These are phyloP conservation scores for Nestor notabilis DNA, from an alignment of 2,113 vertebrate species.

Conservation along the genomic window DNA sequence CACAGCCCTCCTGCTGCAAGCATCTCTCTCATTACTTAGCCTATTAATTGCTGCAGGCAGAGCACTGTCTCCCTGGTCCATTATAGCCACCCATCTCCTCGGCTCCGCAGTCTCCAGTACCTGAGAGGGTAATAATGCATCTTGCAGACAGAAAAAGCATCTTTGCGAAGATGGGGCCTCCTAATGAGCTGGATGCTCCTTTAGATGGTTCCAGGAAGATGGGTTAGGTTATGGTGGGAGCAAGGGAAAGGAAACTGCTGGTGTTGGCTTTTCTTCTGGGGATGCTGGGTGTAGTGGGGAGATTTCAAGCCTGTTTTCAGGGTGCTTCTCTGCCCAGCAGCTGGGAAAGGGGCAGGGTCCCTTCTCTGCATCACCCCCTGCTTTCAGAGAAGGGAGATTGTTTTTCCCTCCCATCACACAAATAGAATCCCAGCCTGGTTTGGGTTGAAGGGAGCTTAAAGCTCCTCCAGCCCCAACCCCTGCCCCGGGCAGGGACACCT, in stretches of 20 bases:
- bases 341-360: neutral
- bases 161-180: neutral
- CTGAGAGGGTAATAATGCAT: neutral
- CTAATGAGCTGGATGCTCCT: neutral
- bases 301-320: neutral
- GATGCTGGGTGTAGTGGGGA: neutral
- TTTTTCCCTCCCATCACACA: neutral
- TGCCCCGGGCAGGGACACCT: too few relatives aligned
- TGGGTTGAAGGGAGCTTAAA: too few relatives aligned
- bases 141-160: neutral
- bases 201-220: neutral
- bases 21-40: neutral
- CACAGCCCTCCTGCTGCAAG: neutral
- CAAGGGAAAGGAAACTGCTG: neutral
- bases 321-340: neutral
- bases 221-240: fast-evolving
- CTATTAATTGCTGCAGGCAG: conserved; percentile 1
- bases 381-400: neutral
- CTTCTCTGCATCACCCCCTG: neutral
- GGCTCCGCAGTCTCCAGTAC: neutral
- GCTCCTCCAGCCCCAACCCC: too few relatives aligned
- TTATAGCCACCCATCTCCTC: neutral
- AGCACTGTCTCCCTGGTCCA: neutral
- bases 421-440: neutral
- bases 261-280: neutral